Percentiles rank a stretch among this genome's conserved stretches.
Evolutionary conservation across 1,140 invertebrate genomes (phyloP).

Genomic region (Apis dorsata): DNA sequence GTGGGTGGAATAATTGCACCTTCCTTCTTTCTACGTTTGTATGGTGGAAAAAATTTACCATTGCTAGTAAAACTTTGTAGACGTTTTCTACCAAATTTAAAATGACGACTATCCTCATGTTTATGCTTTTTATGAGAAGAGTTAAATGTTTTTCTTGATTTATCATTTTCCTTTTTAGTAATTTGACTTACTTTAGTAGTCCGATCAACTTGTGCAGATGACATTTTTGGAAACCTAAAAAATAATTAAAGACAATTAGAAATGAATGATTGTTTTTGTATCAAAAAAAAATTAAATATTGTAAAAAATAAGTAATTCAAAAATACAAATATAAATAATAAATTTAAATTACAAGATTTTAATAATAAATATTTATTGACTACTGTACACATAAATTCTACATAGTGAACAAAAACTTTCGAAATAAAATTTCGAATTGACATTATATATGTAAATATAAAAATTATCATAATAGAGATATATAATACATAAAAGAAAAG

Average conservation of each 20-base stretch:
- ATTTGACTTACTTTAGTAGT: constrained; percentile 65
- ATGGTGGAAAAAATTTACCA: constrained; percentile 78
- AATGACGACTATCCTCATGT: constrained; percentile 76
- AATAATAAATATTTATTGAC: neutral
- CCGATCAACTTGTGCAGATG: constrained; percentile 72
- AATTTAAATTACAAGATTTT: neutral
- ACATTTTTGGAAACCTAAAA: constrained; percentile 63
- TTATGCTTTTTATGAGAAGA: constrained; percentile 76
- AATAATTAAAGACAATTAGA: neutral
- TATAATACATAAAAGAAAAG: neutral
- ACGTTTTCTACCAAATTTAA: constrained; percentile 80
- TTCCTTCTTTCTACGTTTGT: constrained; percentile 87
- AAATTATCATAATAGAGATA: neutral
- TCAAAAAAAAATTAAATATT: neutral
- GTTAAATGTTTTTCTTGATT: constrained; percentile 69
- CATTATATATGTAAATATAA: neutral
- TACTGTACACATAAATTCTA: neutral
- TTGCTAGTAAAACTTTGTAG: constrained; percentile 79
- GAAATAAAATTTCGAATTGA: neutral
- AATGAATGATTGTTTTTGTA: too few relatives aligned
- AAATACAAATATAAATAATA: neutral
- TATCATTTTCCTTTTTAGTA: constrained; percentile 75
- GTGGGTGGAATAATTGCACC: constrained; percentile 89
- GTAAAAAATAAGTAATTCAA: neutral
- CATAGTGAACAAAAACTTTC: neutral